Base-by-base conservation (phyloP, 2,797 vertebrate species). In the Chelmon rostratus region DNA sequence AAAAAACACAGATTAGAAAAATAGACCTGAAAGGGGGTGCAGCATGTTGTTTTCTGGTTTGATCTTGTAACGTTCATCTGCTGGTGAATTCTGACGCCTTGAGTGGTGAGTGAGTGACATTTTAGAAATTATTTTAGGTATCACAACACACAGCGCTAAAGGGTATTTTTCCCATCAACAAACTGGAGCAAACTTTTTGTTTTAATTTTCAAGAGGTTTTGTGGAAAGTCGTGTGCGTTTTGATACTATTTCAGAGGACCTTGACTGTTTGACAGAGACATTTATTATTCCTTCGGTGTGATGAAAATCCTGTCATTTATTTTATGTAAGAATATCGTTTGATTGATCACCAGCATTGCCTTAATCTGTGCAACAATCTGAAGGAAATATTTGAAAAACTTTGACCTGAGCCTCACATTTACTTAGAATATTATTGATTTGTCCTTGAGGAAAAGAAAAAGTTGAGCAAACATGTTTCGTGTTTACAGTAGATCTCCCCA, bases 71-170 rank as follows among this genome's bases (percentile, higher is more conserved):
- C 40, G 31, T 40, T 72, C 11, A 72, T 16, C 47, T 54, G 59
- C 49, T 23, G 52, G 44, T 65, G n/a, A 56, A 65, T 37, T 28
- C 38, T 46, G 50, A 49, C 8, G 11, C 44, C 31, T 10, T 50
- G 25, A 68, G 53, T 23, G 44, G 59, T 40, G 64, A 47, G 54
- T 61, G 37, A 68, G 35, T 61, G 37, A 76, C 25, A 52, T 21
- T 31, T 50, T 9, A 42, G 19, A 75, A 25, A 68, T 23, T 4
- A 52, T 23, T 67, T 57, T 58, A 50, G 18, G 18, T 28, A 37
- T 57, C n/a, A 47, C 61, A 57, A 38, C n/a, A 74, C 40, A 8
- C 11, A 25, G n/a, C 16, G 46, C 58, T 33, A 47, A 65, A 65
- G 11, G 19, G 0, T 21, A 2, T 58, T 31, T 68, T 6, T 53